Evolutionary conservation across 1,140 invertebrate species (phyloP).

Genomic region (Chlorops oryzae): DNA sequence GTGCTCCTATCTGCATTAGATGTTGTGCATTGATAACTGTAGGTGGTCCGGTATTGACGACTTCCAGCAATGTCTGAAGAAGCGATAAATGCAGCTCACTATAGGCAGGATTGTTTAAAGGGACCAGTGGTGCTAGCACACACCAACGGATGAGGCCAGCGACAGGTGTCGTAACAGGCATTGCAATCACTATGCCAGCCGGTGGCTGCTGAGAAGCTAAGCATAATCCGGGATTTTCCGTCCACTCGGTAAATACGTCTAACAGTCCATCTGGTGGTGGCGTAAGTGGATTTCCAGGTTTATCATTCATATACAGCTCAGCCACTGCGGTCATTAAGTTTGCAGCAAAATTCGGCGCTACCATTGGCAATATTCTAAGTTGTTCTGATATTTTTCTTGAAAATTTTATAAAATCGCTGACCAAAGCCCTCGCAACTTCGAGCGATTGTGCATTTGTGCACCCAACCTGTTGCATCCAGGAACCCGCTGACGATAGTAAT

Average conservation of each 20-base stretch:
- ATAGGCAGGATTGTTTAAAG: constrained; percentile 47
- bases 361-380: constrained; percentile 60
- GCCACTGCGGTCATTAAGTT: constrained; percentile 74
- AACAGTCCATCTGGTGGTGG: constrained; percentile 56
- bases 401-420: constrained; percentile 73
- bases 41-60: constrained; percentile 49
- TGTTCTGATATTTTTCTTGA: constrained; percentile 60
- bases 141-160: constrained; percentile 70
- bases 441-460: constrained; percentile 66
- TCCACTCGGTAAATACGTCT: constrained; percentile 61
- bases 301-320: constrained; percentile 62
- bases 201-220: constrained; percentile 65
- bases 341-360: constrained; percentile 65
- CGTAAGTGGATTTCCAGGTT: constrained; percentile 38
- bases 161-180: constrained; percentile 74
- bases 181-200: constrained; percentile 67
- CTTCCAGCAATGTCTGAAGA: constrained; percentile 56
- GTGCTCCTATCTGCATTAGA: constrained; percentile 49
- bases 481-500: constrained; percentile 66
- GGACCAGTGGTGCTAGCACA: constrained; percentile 56
- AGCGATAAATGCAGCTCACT: constrained; percentile 60
- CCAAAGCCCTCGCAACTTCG: constrained; percentile 64
- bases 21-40: constrained; percentile 56
- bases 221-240: constrained; percentile 61
- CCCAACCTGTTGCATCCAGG: constrained; percentile 78